Evolutionary conservation across 2,797 vertebrate species (phyloP).

Genomic region (Cryptoprocta ferox): DNA sequence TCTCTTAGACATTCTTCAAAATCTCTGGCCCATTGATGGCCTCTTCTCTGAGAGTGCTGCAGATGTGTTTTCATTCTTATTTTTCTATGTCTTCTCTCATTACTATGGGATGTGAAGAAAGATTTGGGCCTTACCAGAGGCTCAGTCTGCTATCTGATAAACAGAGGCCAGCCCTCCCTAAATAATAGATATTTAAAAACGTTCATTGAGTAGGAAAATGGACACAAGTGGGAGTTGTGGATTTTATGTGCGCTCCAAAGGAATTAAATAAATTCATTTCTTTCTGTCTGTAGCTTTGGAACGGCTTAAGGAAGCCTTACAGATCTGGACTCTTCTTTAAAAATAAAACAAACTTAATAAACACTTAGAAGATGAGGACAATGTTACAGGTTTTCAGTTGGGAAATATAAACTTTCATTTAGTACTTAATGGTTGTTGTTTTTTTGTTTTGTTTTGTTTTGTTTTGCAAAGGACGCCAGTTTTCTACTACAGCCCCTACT

Average conservation of each 20-base stretch:
- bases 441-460: neutral
- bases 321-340: slow-evolving; percentile 46
- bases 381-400: slow-evolving; percentile 4
- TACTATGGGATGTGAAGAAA: neutral
- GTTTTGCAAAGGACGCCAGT: neutral
- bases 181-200: neutral
- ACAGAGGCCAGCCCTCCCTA: neutral
- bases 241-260: slow-evolving; percentile 1
- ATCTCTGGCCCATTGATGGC: neutral
- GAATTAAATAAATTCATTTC: slow-evolving; percentile 41
- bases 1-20: neutral
- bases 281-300: slow-evolving; percentile 56
- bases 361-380: neutral
- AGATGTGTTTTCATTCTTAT: neutral
- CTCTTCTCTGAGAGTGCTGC: neutral
- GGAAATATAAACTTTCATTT: slow-evolving; percentile 13
- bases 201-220: neutral
- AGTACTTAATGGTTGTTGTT: neutral
- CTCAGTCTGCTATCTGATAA: neutral
- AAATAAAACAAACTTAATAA: slow-evolving; percentile 57
- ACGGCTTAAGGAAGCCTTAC: slow-evolving; percentile 13
- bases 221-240: neutral
- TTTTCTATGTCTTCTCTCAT: neutral
- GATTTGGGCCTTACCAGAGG: neutral
- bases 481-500: neutral